phyloP scores from a whole-genome alignment of 2,113 vertebrate genomes.

The Channa maculata region DNA sequence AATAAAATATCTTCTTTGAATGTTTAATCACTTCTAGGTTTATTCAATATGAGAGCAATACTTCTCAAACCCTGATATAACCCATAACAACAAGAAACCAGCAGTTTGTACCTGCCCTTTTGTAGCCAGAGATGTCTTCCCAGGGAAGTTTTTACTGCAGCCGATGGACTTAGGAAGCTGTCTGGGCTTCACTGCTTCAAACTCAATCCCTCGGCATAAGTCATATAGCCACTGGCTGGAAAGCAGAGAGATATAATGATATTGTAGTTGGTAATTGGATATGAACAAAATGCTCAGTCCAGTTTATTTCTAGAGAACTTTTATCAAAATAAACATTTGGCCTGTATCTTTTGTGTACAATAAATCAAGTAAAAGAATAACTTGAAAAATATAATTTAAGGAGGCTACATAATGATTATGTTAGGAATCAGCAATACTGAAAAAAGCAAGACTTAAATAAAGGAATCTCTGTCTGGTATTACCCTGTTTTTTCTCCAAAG shows the following conservation, averaged over 20 bases:
- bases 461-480: slow-evolving; percentile 51
- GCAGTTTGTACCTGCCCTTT: slow-evolving; percentile 85
- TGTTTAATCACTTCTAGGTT: too few relatives aligned
- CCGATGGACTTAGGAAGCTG: slow-evolving; percentile 93
- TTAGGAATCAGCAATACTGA: neutral
- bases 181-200: slow-evolving; percentile 93
- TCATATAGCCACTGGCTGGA: slow-evolving; percentile 92
- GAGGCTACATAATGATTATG: neutral
- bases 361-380: too few relatives aligned
- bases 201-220: slow-evolving; percentile 94
- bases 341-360: too few relatives aligned
- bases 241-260: slow-evolving; percentile 14
- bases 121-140: slow-evolving; percentile 87
- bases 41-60: too few relatives aligned
- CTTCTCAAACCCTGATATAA: neutral
- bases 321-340: too few relatives aligned
- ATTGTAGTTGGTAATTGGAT: neutral
- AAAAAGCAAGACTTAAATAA: neutral
- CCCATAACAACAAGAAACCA: neutral
- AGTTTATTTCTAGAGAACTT: too few relatives aligned
- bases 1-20: neutral
- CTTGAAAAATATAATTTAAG: too few relatives aligned
- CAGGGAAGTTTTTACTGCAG: slow-evolving; percentile 96
- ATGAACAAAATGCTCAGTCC: neutral
- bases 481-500: slow-evolving; percentile 98